Conservation (phyloP, 2,888 invertebrate species). For the Campoplex nolae region DNA sequence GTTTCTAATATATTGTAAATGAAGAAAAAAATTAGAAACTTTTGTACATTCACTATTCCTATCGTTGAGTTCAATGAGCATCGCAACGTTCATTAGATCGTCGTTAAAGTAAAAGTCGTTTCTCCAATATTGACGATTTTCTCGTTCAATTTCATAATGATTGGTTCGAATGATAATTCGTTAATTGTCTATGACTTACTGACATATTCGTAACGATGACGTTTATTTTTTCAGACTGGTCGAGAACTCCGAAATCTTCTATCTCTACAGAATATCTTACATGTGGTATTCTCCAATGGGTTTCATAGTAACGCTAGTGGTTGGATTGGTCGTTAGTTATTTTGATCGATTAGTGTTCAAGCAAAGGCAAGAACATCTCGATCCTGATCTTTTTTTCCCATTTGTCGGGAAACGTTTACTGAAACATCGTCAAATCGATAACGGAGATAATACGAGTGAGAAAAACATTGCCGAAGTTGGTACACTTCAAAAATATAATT, state of each 20-base stretch:
- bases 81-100: background rate
- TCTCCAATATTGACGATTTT: too few relatives aligned
- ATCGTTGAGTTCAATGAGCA: too few relatives aligned
- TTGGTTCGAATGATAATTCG: too few relatives aligned
- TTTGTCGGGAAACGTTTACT: slow-evolving; percentile 75
- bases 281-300: slow-evolving; percentile 95
- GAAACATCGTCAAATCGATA: slow-evolving; percentile 59
- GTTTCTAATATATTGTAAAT: too few relatives aligned
- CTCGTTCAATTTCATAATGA: too few relatives aligned
- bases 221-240: slow-evolving; percentile 66
- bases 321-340: slow-evolving; percentile 88
- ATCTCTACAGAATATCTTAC: slow-evolving; percentile 86
- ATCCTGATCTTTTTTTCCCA: slow-evolving; percentile 80
- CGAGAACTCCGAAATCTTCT: slow-evolving; percentile 73
- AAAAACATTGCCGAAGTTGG: slow-evolving; percentile 30
- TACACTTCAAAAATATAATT: slow-evolving; percentile 70
- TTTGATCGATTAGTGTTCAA: slow-evolving; percentile 63
- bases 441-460: background rate
- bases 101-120: too few relatives aligned
- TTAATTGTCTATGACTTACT: background rate
- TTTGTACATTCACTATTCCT: too few relatives aligned
- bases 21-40: too few relatives aligned
- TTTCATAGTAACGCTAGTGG: slow-evolving; percentile 88
- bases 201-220: background rate
- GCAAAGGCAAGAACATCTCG: slow-evolving; percentile 60